Base-by-base conservation (phyloP, 2,888 invertebrate species). In the Physocephala rufipes region DNA sequence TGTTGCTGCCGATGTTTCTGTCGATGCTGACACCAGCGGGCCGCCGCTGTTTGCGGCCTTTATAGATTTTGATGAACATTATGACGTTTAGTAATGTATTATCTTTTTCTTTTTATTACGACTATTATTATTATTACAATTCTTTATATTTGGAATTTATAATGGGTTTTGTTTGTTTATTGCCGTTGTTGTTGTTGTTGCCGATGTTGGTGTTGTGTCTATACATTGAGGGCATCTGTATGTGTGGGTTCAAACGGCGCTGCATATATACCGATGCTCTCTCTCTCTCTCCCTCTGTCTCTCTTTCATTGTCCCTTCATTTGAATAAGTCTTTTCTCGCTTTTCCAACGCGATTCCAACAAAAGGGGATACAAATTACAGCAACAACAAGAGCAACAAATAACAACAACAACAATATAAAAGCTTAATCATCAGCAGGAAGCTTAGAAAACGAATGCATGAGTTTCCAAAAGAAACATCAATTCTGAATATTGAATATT, bases 351-450 rank as follows among this genome's bases (percentile, higher is more conserved):
- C 66, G 55, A n/a, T 7, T 55, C 26, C 51, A 16, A 49, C 28
- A 12, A 49, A 26, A 21, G 13, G 24, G 45, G 78, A 80, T 79
- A 79, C 79, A 78, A 79, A 80, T 80, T 80, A 79, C 79, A 79
- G 80, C 79, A 79, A 77, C 81, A 79, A 80, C 30, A 72, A 71
- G 66, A 77, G 74, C 71, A 74, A 78, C 70, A 65, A 68, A 59
- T 26, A 43, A 49, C 30, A 7, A 61, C 49, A 65, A 13, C 47
- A 28, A 70, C 16, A 53, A 47, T 47, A 47, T 15, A n/a, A n/a
- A n/a, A 36, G 36, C 36, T 49, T 53, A n/a, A 45, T 36, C 55
- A n/a, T 49, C 13, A 49, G 4, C 49, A 49, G 36, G 36, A 36
- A 36, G 9, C 36, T 36, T 36, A 36, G 36, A 36, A 36, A 36